Evolutionary conservation across 37 sponge, comb jelly and placozoan genomes (phyloP).

Genomic region (Hormiphora californensis): DNA sequence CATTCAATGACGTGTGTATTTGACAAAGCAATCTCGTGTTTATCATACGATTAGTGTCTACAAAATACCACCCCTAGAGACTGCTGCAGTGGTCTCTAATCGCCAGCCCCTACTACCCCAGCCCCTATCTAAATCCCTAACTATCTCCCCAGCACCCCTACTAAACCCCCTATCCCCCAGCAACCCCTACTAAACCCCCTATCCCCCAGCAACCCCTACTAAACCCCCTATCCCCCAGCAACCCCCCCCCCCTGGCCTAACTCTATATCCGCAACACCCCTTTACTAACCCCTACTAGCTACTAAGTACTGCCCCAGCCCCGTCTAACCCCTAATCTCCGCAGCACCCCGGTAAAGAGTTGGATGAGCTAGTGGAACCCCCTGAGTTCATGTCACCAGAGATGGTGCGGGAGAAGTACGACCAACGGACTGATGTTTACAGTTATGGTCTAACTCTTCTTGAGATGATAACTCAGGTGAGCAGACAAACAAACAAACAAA

Average conservation of each 20-base stretch:
- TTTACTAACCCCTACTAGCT: neutral
- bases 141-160: neutral
- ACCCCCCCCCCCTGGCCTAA: neutral
- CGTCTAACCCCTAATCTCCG: neutral
- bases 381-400: conserved; percentile 36
- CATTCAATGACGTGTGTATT: no score
- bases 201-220: neutral
- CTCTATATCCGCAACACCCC: no score
- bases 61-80: no score
- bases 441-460: neutral
- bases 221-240: neutral
- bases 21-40: no score
- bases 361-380: neutral
- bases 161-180: neutral
- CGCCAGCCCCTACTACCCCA: neutral
- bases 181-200: neutral
- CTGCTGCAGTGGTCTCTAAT: no score
- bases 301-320: neutral
- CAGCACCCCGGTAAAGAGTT: neutral
- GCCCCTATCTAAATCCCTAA: neutral
- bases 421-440: conserved; percentile 12
- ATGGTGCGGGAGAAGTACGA: neutral
- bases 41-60: no score
- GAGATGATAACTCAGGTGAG: conserved; percentile 13
- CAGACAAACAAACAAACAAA: neutral